phyloP scores from a whole-genome alignment of 30 jellyfish, hydroid and myxozoan species.

The Mastigias papua region DNA sequence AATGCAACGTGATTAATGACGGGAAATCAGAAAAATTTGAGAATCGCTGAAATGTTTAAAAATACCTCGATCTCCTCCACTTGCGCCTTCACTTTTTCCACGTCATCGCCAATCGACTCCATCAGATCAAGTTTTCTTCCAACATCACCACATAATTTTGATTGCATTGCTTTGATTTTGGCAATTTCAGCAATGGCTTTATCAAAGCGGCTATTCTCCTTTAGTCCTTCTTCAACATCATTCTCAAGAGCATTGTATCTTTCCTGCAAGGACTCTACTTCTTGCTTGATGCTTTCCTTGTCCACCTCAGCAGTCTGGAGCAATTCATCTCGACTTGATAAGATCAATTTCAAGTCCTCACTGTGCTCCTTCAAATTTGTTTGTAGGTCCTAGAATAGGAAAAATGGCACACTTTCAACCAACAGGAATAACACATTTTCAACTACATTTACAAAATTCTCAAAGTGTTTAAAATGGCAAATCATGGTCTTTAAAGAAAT shows the following conservation, averaged over 20 bases:
- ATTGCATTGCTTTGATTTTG: constrained; percentile 54
- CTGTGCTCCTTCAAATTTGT: constrained; percentile 64
- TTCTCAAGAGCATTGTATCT: constrained; percentile 72
- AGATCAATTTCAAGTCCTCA: constrained; percentile 53
- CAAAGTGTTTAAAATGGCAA: no score
- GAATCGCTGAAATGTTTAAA: no score
- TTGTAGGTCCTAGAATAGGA: constrained; percentile 40
- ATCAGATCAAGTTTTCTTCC: constrained; percentile 53
- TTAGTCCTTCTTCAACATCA: constrained; percentile 41
- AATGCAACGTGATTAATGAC: not conserved
- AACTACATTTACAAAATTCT: no score
- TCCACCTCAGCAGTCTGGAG: constrained; percentile 73
- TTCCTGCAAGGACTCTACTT: constrained; percentile 48
- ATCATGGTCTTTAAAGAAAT: no score
- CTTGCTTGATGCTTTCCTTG: constrained; percentile 55
- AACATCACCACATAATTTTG: constrained; percentile 56
- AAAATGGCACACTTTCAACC: not conserved
- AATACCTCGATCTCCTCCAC: constrained; percentile 67
- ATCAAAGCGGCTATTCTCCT: constrained; percentile 20
- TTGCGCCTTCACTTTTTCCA: constrained; percentile 71
- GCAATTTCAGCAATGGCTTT: constrained; percentile 62
- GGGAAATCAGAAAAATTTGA: no score
- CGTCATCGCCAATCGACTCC: constrained; percentile 78
- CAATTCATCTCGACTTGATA: constrained; percentile 42
- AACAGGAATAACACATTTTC: no score